These are phyloP conservation scores for Aphaenogaster floridana DNA, from an alignment of 1,140 invertebrate genomes.

Conservation along the genomic window DNA sequence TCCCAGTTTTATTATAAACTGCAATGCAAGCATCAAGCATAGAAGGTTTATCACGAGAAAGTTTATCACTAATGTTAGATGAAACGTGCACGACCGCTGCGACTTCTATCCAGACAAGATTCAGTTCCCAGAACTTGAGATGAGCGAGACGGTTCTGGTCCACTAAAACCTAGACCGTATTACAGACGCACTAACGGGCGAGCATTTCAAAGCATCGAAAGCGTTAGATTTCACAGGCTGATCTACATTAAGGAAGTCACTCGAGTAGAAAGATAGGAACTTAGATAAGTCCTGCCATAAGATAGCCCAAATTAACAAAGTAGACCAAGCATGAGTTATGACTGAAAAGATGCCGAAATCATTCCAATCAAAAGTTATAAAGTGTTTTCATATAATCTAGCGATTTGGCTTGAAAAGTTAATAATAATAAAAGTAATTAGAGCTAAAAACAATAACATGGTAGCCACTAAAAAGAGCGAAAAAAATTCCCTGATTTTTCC, in stretches of 20 bases:
- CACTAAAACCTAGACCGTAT: slow-evolving; percentile 65
- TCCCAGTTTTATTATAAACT: background rate
- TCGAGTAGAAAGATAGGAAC: slow-evolving; percentile 71
- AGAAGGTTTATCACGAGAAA: background rate
- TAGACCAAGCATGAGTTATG: slow-evolving; percentile 68
- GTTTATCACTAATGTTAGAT: slow-evolving; percentile 3
- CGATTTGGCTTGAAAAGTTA: background rate
- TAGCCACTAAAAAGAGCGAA: too few relatives aligned
- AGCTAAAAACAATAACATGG: background rate
- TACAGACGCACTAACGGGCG: slow-evolving; percentile 39
- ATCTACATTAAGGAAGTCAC: slow-evolving; percentile 69
- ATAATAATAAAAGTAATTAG: background rate
- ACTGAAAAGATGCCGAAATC: slow-evolving; percentile 48
- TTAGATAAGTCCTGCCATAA: slow-evolving; percentile 58
- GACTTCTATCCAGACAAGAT: background rate
- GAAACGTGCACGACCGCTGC: background rate
- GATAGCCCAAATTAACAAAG: slow-evolving; percentile 70
- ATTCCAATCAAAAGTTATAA: background rate
- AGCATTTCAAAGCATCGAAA: slow-evolving; percentile 66
- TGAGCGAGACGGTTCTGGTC: slow-evolving; percentile 81
- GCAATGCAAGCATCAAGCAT: background rate
- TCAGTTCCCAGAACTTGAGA: slow-evolving; percentile 78
- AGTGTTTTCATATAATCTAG: background rate
- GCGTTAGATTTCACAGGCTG: slow-evolving; percentile 82
- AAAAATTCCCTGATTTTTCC: too few relatives aligned